Base-by-base conservation (phyloP, 2,113 vertebrate genomes). In the Mormoops blainvillei region DNA sequence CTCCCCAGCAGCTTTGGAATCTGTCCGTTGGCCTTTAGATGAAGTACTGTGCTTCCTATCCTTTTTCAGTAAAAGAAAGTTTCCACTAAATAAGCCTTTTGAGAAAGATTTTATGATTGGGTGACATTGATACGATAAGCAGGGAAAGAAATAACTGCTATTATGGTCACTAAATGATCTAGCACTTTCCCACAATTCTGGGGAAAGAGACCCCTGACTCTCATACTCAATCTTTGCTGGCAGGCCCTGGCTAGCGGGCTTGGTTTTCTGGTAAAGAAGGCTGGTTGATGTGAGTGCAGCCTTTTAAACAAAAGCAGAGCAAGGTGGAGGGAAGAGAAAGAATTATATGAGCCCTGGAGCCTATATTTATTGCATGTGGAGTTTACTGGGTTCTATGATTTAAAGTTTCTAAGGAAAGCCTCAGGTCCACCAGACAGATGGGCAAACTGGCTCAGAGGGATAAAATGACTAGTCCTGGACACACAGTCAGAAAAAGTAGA, bases 161-260 rank as follows among this genome's bases (percentile, higher is more conserved):
- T 56, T n/a, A 41, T 15, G 73, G 94, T 70, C 22, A 67, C 28
- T 48, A 84, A 86, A 86, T 12, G 26, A 67, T 81, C 95, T 71
- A 68, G 76, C 95, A 22, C 87, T 61, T 74, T 87, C 85, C 48
- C 43, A 58, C 7, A 28, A 54, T 20, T 94, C 95, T 15, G 58
- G 33, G 94, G 85, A 68, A 83, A 81, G 45, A 58, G 45, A 84
- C 81, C 90, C 87, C 94, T 81, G 93, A 83, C 94, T 92, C 93
- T 95, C 92, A 61, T 15, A 45, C 91, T 65, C 87, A 83, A 92
- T 89, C 93, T 67, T 76, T 28, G 83, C 84, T 1, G 0, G 31
- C 71, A 1, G 2, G 80, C 70, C 50, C 63, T 41, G 48, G 50
- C 56, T 14, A 73, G 86, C 65, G 50, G 68, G 61, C 89, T 54